Evolutionary conservation across 1,140 invertebrate species (phyloP).

Genomic region (Asobara japonica): DNA sequence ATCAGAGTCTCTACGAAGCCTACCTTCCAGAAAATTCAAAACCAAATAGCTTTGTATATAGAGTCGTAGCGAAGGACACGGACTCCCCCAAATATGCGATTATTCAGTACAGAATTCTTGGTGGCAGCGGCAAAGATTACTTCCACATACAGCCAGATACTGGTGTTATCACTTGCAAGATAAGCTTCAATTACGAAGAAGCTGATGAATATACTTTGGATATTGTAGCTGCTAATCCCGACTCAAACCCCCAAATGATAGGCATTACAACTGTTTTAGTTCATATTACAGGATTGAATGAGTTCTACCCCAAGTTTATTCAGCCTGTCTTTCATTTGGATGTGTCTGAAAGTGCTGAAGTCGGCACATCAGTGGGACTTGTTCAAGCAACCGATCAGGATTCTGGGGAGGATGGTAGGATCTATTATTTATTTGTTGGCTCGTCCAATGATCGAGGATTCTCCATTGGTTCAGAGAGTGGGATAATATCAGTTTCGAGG

Average conservation of each 20-base stretch:
- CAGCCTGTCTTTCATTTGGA: constrained; percentile 93
- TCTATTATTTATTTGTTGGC: constrained; percentile 92
- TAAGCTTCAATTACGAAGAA: constrained; percentile 91
- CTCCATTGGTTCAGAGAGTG: constrained; percentile 84
- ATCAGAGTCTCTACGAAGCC: constrained; percentile 80
- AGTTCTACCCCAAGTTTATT: constrained; percentile 91
- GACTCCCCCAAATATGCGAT: constrained; percentile 93
- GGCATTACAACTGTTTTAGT: constrained; percentile 79
- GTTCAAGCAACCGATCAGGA: constrained; percentile 93
- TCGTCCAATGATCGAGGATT: constrained; percentile 94
- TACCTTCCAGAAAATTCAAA: constrained; percentile 86
- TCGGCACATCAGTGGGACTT: constrained; percentile 86
- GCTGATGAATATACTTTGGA: constrained; percentile 80
- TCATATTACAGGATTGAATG: constrained; percentile 89
- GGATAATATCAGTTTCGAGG: constrained; percentile 83
- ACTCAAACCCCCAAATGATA: constrained; percentile 76
- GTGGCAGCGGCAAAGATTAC: constrained; percentile 77
- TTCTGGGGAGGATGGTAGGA: constrained; percentile 88
- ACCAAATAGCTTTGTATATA: constrained; percentile 78
- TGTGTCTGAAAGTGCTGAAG: constrained; percentile 90
- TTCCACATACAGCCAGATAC: constrained; percentile 82
- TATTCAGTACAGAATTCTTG: constrained; percentile 86
- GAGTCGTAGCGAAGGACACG: constrained; percentile 82
- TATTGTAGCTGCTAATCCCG: constrained; percentile 88
- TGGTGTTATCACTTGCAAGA: constrained; percentile 80